Conservation (phyloP, 2,888 invertebrate genomes). For the Polia nebulosa region DNA sequence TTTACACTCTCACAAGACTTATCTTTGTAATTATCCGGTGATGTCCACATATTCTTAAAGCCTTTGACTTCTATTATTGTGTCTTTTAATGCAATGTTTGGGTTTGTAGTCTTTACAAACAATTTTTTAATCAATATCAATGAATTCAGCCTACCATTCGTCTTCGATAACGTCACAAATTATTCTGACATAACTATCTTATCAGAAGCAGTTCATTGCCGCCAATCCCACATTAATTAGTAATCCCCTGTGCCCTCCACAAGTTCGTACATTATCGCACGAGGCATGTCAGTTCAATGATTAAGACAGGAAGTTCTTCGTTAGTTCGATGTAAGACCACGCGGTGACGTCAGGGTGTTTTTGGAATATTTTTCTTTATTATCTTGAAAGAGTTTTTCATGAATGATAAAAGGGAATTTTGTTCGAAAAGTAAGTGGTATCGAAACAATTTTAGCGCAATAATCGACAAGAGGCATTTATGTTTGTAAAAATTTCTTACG, state of each 20-base stretch:
- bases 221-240: constrained; percentile 69
- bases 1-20: no score
- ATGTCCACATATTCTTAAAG: no score
- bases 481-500: no score
- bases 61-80: background rate
- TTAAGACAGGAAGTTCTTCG: constrained; percentile 72
- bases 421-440: no score
- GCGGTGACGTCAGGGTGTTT: constrained; percentile 38
- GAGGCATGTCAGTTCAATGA: constrained; percentile 53
- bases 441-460: background rate
- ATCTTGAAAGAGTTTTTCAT: background rate
- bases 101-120: background rate
- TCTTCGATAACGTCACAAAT: background rate
- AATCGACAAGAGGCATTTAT: no score
- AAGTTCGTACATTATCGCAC: constrained; percentile 64
- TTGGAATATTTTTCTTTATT: constrained; percentile 13
- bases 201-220: constrained; percentile 42
- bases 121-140: background rate
- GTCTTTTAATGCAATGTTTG: background rate
- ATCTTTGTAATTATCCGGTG: no score
- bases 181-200: constrained; percentile 1
- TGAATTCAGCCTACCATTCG: background rate
- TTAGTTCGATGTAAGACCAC: constrained; percentile 57
- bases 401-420: no score
- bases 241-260: constrained; percentile 66